Base-by-base conservation (phyloP, 2,888 invertebrate species). In the Linnaemya vulpina region DNA sequence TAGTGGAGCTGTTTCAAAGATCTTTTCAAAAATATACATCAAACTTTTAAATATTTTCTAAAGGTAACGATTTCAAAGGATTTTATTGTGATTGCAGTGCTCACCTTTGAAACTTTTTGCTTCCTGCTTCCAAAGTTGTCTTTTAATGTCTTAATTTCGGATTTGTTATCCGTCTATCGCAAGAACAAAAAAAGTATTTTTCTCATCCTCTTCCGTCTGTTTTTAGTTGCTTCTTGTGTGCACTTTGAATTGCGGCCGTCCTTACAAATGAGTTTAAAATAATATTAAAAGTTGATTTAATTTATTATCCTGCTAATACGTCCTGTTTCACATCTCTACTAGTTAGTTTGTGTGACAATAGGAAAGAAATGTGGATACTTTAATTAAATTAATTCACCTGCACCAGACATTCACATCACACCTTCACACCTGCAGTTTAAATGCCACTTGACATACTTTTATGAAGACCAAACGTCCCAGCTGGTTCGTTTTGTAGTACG, bases 331-430 rank as follows among this genome's bases (percentile, higher is more conserved):
- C 49, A 7, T 25, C 17, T 73, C 76, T n/a, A 13, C 43, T 20
- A 17, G 11, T 46, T 22, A 9, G 25, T 60, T 20, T 17, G 17
- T 13, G 53, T 10, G 5, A 53, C 11, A 62, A 62, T 15, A 63
- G 17, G 5, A 17, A 65, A 35, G 22, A 67, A 51, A 62, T 35
- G 73, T 80, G 67, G 51, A 75, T 75, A 43, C 46, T 74, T 82
- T 78, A 85, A 82, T 82, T 85, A 63, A 85, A 79, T 82, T 82
- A 79, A 78, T 74, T 82, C 25, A 71, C 43, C 62, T 40, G 67
- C 51, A n/a, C 9, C 38, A 65, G 46, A 35, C 73, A 68, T 9
- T 20, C 49, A 62, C 58, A 78, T 85, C 77, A 70, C 76, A 82
- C 76, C 49, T 68, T 80, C 13, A 80, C 75, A 75, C 65, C 22